phyloP scores from a whole-genome alignment of 2,888 invertebrate species.

The Mesodorylaimus sp. region DNA sequence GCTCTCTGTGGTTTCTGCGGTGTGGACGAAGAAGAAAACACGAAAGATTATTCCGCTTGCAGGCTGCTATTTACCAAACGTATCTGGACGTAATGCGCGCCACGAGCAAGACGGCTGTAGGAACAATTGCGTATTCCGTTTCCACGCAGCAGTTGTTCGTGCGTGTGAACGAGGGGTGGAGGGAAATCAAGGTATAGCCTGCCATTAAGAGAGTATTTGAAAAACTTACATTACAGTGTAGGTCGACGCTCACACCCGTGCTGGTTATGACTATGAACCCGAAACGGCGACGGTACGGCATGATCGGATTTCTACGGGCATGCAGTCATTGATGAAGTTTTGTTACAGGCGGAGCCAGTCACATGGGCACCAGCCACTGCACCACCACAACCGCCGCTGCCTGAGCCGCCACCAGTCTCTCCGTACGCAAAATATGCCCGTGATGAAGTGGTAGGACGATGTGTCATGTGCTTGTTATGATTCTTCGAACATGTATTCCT shows the following conservation, averaged over 20 bases:
- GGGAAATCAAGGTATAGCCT: conserved; percentile 73
- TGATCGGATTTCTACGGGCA: no score
- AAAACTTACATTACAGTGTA: background rate
- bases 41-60: background rate
- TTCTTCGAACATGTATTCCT: no score
- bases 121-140: conserved; percentile 69
- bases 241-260: background rate
- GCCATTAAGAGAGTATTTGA: background rate
- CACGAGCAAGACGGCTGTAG: conserved; percentile 43
- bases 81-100: conserved; percentile 23
- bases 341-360: no score
- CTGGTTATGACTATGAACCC: background rate
- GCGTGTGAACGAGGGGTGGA: conserved; percentile 79
- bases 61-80: conserved; percentile 20
- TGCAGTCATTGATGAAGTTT: no score
- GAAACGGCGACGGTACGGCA: no score
- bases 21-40: background rate
- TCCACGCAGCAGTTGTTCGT: conserved; percentile 76
- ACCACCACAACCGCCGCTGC: no score
- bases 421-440: no score
- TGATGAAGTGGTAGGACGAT: no score
- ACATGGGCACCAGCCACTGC: no score
- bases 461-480: no score
- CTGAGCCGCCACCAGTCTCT: no score
- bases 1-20: no score